Evolutionary conservation across 2,888 invertebrate genomes (phyloP).

Genomic region (Acrobasis suavella): DNA sequence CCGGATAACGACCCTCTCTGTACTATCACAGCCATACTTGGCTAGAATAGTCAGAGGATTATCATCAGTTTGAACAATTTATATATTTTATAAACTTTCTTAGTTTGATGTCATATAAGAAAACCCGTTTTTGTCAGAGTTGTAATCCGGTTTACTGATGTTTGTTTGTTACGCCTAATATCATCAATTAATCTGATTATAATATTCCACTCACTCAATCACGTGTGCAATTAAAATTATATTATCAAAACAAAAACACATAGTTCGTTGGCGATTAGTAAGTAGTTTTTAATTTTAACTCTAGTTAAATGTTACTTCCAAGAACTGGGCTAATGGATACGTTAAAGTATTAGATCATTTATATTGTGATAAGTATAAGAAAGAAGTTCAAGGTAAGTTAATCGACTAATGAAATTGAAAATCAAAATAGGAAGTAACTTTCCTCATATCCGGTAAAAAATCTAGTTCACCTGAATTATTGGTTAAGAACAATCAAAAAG

Average conservation of each 20-base stretch:
- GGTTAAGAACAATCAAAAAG: no score
- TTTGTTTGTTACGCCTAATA: not conserved
- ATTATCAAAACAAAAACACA: not conserved
- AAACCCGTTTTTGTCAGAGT: not conserved
- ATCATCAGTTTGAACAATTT: no score
- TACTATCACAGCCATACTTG: no score
- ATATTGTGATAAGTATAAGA: not conserved
- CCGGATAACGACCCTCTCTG: no score
- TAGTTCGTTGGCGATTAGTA: not conserved
- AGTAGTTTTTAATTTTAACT: not conserved
- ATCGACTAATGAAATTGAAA: no score
- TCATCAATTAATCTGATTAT: not conserved
- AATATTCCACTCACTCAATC: not conserved
- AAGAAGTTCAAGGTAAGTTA: not conserved
- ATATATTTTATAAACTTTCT: no score
- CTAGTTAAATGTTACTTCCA: not conserved
- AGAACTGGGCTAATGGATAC: not conserved
- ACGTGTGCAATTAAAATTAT: not conserved
- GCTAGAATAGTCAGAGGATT: no score
- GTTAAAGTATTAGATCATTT: not conserved
- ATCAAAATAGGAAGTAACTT: no score
- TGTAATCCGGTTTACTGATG: not conserved
- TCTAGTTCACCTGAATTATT: no score
- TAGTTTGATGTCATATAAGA: no score
- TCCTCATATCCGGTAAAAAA: no score